Base-by-base conservation (phyloP, 2,888 invertebrate genomes). In the Tholera decimalis region DNA sequence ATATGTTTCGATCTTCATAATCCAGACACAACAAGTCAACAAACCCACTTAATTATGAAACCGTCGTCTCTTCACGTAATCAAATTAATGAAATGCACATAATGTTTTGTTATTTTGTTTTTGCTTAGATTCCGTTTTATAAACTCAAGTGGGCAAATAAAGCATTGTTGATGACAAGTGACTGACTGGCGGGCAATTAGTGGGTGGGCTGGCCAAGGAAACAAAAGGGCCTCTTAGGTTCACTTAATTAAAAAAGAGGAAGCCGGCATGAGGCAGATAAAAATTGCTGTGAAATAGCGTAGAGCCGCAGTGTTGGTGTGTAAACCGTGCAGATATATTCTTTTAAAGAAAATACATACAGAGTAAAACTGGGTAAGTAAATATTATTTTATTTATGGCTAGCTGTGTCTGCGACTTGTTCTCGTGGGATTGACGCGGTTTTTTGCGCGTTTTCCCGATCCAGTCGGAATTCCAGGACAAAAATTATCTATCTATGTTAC, bases 161-260 rank as follows among this genome's bases (percentile, higher is more conserved):
- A 89, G 86, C 88, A 82, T 90, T 91, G 90, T 85, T 86, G 88
- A 86, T 89, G 90, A 90, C 91, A 92, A 92, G 91, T 91, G 91
- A 92, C 90, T 92, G 92, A 93, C 89, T 92, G 92, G 88, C 88
- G 88, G 88, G 91, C 91, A 93, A 93, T 93, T 93, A 92, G 89
- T 86, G 88, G 82, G 82, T 81, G 84, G 85, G 83, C 83, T 83
- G 82, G 82, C 82, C 80, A 80, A 79, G 81, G 84, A 82, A 89
- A 91, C 89, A 91, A 92, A 90, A 89, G 89, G 85, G 87, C 87
- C 92, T 90, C 90, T 92, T 91, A 90, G 91, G 90, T 92, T 90
- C 88, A 92, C 91, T 92, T 93, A 93, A 93, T 93, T 93, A 93
- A 93, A 92, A 92, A 92, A 87, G 86, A 86, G 85, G 84, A 86